Conservation (phyloP, 2,888 invertebrate genomes). For the Brachycybe producta region DNA sequence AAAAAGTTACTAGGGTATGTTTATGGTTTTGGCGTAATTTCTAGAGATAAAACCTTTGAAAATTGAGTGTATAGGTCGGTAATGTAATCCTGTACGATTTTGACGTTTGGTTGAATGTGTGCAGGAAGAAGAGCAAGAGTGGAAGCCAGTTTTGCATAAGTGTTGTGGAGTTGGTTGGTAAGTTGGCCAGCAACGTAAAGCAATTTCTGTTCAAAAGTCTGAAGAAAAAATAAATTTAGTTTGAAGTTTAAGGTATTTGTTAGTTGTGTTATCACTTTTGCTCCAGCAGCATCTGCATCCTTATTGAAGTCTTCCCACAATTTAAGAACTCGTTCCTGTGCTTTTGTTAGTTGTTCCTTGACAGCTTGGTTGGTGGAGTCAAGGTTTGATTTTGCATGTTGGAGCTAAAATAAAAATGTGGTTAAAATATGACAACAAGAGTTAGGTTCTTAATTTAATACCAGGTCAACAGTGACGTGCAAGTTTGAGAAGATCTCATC, state of each 20-base stretch:
- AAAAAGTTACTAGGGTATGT: not conserved
- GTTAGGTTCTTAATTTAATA: not conserved
- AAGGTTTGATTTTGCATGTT: constrained; percentile 4
- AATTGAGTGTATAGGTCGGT: constrained; percentile 13
- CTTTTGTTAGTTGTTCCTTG: not conserved
- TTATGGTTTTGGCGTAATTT: not conserved
- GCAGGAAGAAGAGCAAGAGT: constrained; percentile 9
- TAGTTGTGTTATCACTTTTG: not conserved
- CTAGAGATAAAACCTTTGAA: constrained; percentile 5
- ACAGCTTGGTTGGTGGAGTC: constrained; percentile 6
- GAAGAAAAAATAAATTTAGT: not conserved
- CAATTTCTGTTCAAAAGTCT: constrained; percentile 9
- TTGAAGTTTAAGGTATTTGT: too few species aligned
- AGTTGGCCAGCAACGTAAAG: constrained; percentile 2
- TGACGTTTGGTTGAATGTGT: constrained; percentile 10
- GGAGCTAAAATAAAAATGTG: not conserved
- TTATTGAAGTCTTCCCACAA: constrained; percentile 17
- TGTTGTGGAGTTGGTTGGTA: constrained; percentile 2
- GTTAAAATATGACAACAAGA: not conserved
- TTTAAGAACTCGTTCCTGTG: constrained; percentile 4
- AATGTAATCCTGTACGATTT: constrained; percentile 9
- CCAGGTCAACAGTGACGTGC: constrained; percentile 8
- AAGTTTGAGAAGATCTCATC: constrained; percentile 14
- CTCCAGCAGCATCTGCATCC: constrained; percentile 4
- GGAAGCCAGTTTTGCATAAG: constrained; percentile 6